Percentiles rank a stretch among this genome's conserved stretches.
These are phyloP conservation scores for Periphyllus acericola DNA, from an alignment of 2,888 invertebrate species.

Conservation along the genomic window DNA sequence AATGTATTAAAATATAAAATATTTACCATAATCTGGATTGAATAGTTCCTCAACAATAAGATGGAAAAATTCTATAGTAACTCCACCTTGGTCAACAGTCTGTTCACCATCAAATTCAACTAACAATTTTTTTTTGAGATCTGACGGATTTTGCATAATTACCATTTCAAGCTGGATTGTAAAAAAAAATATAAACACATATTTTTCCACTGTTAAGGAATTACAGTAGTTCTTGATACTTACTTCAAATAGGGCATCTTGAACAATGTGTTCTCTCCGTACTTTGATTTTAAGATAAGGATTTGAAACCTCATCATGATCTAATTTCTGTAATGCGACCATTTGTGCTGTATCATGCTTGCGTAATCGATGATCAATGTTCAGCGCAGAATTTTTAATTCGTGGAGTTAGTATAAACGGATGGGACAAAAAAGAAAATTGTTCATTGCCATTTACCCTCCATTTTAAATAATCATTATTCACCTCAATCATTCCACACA, in stretches of 20 bases:
- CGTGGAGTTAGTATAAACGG: slow-evolving; percentile 91
- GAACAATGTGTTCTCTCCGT: slow-evolving; percentile 85
- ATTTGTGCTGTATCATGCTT: slow-evolving; percentile 97
- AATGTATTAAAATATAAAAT: background rate
- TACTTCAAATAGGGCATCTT: slow-evolving; percentile 91
- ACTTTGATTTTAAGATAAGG: slow-evolving; percentile 85
- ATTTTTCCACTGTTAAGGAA: background rate
- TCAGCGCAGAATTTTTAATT: slow-evolving; percentile 89
- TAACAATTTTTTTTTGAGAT: slow-evolving; percentile 92
- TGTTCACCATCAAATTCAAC: slow-evolving; percentile 97
- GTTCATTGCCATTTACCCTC: slow-evolving; percentile 71
- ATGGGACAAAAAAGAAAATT: slow-evolving; percentile 88
- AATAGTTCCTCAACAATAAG: slow-evolving; percentile 93
- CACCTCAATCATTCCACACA: slow-evolving; percentile 95
- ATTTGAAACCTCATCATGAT: slow-evolving; percentile 82
- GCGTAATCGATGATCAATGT: slow-evolving; percentile 92
- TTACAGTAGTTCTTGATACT: slow-evolving; percentile 66
- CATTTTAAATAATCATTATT: slow-evolving; percentile 84
- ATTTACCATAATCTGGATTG: slow-evolving; percentile 90
- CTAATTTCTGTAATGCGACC: slow-evolving; percentile 86
- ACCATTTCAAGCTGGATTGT: slow-evolving; percentile 81
- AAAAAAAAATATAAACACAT: slow-evolving; percentile 14
- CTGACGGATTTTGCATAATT: slow-evolving; percentile 91
- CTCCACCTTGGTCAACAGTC: slow-evolving; percentile 95
- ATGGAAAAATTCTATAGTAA: slow-evolving; percentile 97